A percentile compares a stretch with the other conserved stretches of the same genome.
These are phyloP conservation scores for Drymodes brunneopygia DNA, from an alignment of 2,113 vertebrate genomes.

Conservation along the genomic window DNA sequence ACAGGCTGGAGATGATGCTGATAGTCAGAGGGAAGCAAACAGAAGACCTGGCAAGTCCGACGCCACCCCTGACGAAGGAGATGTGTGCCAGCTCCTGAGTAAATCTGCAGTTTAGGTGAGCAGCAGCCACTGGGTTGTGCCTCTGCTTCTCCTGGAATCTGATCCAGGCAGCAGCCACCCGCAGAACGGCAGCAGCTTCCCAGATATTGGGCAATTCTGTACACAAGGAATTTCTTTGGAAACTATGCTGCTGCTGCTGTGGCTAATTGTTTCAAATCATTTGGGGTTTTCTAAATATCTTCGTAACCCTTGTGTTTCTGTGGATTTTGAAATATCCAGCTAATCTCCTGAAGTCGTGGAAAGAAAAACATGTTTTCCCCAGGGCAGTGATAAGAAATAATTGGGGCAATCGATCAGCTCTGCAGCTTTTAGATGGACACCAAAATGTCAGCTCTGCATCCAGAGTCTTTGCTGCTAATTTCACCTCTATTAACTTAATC, in stretches of 20 bases:
- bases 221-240: not conserved
- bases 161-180: not conserved
- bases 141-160: not conserved
- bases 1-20: constrained; percentile 18
- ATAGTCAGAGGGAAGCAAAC: not conserved
- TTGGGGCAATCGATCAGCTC: accelerated
- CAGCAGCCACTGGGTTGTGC: not conserved
- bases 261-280: not conserved
- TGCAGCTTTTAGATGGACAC: not conserved
- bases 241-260: not conserved
- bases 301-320: not conserved
- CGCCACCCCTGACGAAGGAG: not conserved
- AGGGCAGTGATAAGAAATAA: accelerated
- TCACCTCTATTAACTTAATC: not conserved
- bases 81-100: not conserved
- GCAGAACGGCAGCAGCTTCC: not conserved
- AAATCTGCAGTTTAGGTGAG: constrained; percentile 18
- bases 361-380: not conserved
- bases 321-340: not conserved
- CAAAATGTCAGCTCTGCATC: not conserved
- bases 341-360: not conserved
- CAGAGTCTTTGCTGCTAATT: not conserved
- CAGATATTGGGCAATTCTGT: not conserved
- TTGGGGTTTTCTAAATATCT: not conserved
- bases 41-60: not conserved